Percentiles rank a stretch among this genome's conserved stretches.
Conservation (phyloP, 2,888 invertebrate species). For the Cheilosia urbana region DNA sequence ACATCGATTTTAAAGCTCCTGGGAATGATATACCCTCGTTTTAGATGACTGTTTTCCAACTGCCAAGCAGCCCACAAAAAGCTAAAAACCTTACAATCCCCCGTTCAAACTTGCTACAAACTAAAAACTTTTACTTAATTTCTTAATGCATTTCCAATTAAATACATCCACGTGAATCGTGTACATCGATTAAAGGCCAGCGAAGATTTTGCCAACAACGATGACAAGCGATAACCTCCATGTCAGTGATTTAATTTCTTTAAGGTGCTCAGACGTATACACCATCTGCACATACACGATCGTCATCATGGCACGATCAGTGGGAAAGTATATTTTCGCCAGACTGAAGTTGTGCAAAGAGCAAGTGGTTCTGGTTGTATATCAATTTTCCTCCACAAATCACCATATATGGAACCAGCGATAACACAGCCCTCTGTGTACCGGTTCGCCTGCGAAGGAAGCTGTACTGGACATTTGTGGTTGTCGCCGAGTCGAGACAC, state of each 20-base stretch:
- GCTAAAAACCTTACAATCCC: no score
- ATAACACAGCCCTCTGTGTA: slow-evolving; percentile 44
- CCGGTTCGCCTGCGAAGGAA: slow-evolving; percentile 53
- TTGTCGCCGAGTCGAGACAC: slow-evolving; percentile 19
- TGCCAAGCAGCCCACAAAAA: no score
- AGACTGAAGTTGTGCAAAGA: slow-evolving; percentile 16
- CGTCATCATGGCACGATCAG: slow-evolving; percentile 20
- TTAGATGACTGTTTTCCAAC: no score
- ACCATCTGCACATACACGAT: neutral
- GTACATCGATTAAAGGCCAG: slow-evolving; percentile 32
- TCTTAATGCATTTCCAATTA: slow-evolving; percentile 34
- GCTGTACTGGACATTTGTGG: slow-evolving; percentile 60
- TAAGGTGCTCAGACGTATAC: slow-evolving; percentile 1
- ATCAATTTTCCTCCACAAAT: slow-evolving; percentile 53
- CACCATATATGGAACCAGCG: slow-evolving; percentile 42
- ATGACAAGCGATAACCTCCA: slow-evolving; percentile 58
- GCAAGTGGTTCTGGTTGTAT: slow-evolving; percentile 6
- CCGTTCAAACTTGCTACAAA: no score
- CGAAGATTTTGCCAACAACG: slow-evolving; percentile 1
- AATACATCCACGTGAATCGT: slow-evolving; percentile 39
- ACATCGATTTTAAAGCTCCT: no score
- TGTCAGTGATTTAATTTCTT: slow-evolving; percentile 30
- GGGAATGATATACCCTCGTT: no score
- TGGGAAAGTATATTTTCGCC: slow-evolving; percentile 61
- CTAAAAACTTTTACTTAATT: slow-evolving; percentile 44